Evolutionary conservation across 92 coral and sea anemone species (phyloP), one percentile per base, ranked within the genome.

Genomic region (Palythoa grandis): DNA sequence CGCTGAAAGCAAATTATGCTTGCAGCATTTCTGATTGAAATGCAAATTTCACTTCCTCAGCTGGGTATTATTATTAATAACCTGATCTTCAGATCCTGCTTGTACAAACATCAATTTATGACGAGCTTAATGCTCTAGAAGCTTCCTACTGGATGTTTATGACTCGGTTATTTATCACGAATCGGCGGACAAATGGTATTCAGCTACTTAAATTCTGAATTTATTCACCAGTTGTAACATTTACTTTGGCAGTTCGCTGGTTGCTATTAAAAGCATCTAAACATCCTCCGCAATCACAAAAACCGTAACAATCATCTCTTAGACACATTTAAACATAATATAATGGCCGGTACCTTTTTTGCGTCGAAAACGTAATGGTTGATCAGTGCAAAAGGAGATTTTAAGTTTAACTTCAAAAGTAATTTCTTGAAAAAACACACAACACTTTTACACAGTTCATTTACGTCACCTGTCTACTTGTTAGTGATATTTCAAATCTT

Each of bases 21-120:
- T 24, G 43, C 24, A 66, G 85, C 85, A 47, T 80, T 24, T 8
- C 85, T 47, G 61, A 66, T 80, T 80, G 74, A 80, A 80, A 80
- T 80, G 85, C 85, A 80, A 80, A 80, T 80, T 39, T 67, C 40
- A 65, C 85, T 80, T 80, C 85, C 85, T 80, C 14, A 80, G 61
- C 35, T 43, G 40, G 40, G 57, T 52, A 80, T 66, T 80, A 63
- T 80, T 80, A 66, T 38, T 80, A 66, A 80, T 67, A 80, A 80
- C 74, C 23, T 67, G 85, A 66, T 80, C 75, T 80, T 66, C 56
- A 80, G 40, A 80, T 80, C 75, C 60, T 80, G 57, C 85, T 65
- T 63, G 70, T 80, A 80, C 85, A 66, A 80, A 80, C 85, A 80
- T 80, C 74, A 80, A 65, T 80, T 80, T 70, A 48, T 80, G 57